These are phyloP conservation scores for Xyrichtys novacula DNA, from an alignment of 2,797 vertebrate genomes.

Conservation along the genomic window DNA sequence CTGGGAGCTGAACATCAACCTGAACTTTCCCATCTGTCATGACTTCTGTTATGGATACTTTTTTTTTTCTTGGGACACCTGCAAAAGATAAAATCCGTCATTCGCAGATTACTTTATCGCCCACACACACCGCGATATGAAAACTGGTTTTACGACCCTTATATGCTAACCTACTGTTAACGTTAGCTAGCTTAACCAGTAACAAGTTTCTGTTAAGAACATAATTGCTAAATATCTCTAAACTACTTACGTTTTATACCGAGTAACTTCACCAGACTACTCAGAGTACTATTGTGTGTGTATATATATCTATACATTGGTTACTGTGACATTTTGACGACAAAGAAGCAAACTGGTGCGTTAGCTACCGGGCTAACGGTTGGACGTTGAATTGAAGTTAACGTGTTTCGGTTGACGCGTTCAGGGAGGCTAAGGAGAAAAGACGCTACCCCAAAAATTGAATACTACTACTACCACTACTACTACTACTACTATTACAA, in stretches of 20 bases:
- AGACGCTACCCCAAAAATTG: no score
- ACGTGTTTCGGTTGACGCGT: no score
- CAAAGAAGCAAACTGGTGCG: no score
- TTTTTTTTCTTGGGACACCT: neutral
- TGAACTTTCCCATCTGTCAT: slow-evolving; percentile 36
- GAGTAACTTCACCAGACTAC: neutral
- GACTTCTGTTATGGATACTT: neutral
- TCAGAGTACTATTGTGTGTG: no score
- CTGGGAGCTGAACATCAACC: slow-evolving; percentile 1
- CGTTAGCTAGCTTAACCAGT: neutral
- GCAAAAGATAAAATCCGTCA: neutral
- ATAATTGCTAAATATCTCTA: neutral
- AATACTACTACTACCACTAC: no score
- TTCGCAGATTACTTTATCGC: neutral
- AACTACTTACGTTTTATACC: accelerated
- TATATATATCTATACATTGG: no score
- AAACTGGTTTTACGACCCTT: no score
- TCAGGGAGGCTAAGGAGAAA: no score
- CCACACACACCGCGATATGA: accelerated
- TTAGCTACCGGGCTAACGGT: neutral
- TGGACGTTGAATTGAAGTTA: neutral
- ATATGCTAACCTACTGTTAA: no score
- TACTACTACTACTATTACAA: no score
- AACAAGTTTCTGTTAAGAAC: neutral
- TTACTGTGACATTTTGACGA: no score